Percentiles rank a stretch among this genome's conserved stretches.
These are phyloP conservation scores for Champsocephalus gunnari DNA, from an alignment of 2,797 vertebrate species.

Conservation along the genomic window DNA sequence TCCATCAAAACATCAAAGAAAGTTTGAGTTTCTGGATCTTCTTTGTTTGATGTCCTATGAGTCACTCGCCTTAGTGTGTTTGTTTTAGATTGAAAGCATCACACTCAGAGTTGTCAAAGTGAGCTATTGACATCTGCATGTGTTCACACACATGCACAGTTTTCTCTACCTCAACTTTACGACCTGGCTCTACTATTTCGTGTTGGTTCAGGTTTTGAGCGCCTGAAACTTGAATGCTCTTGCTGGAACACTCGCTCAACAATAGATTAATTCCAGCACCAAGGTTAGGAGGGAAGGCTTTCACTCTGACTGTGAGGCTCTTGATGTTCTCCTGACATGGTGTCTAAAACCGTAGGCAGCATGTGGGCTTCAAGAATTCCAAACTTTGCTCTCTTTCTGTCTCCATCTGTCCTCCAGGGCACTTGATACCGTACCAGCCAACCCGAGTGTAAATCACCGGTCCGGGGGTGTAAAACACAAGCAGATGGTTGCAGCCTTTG, in stretches of 20 bases:
- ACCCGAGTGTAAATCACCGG: slow-evolving; percentile 64
- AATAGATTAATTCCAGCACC: slow-evolving; percentile 41
- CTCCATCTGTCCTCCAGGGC: slow-evolving; percentile 57
- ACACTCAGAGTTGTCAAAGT: neutral
- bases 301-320: slow-evolving; percentile 24
- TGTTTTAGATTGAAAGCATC: neutral
- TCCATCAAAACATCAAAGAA: slow-evolving; percentile 8
- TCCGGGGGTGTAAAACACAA: slow-evolving; percentile 74
- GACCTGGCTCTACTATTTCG: slow-evolving; percentile 15
- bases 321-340: slow-evolving; percentile 25
- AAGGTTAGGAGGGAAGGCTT: slow-evolving; percentile 27
- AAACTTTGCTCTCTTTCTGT: slow-evolving; percentile 43
- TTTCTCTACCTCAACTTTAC: slow-evolving; percentile 15
- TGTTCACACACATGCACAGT: slow-evolving; percentile 12
- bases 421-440: slow-evolving; percentile 56
- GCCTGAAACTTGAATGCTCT: slow-evolving; percentile 7
- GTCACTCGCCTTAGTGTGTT: neutral
- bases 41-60: neutral
- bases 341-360: slow-evolving; percentile 24
- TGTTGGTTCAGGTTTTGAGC: slow-evolving; percentile 19
- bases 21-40: neutral
- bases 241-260: slow-evolving; percentile 23
- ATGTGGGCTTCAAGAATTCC: slow-evolving; percentile 30
- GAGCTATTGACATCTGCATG: slow-evolving; percentile 22
- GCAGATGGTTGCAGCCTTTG: slow-evolving; percentile 80